These are phyloP conservation scores for Seira sanloemensis DNA, from an alignment of 2,888 invertebrate genomes.

Conservation along the genomic window DNA sequence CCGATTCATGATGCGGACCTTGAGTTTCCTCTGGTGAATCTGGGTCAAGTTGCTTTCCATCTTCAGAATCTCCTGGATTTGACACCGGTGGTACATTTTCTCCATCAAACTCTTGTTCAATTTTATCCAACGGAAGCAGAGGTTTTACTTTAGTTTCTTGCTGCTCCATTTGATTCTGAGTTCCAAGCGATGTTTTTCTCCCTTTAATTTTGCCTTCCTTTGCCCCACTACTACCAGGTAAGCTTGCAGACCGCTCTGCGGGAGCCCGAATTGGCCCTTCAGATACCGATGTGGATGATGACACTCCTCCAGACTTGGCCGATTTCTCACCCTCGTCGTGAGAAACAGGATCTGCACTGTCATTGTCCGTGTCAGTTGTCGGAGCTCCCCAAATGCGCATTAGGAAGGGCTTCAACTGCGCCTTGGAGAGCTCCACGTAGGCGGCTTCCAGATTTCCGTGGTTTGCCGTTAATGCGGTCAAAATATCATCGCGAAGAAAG, in stretches of 20 bases:
- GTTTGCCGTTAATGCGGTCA: conserved; percentile 83
- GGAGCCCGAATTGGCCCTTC: background rate
- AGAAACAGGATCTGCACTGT: conserved; percentile 74
- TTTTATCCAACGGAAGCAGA: conserved; percentile 36
- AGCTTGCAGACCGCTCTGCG: background rate
- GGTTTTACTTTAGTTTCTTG: background rate
- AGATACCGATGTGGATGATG: background rate
- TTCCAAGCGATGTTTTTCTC: conserved; percentile 16
- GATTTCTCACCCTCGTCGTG: conserved; percentile 33
- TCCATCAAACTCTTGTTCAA: conserved; percentile 59
- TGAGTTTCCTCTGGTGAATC: background rate
- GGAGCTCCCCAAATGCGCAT: conserved; percentile 87
- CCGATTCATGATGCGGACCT: background rate
- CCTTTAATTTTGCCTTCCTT: conserved; percentile 2
- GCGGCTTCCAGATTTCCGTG: conserved; percentile 85
- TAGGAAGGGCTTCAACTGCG: conserved; percentile 86
- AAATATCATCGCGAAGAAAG: conserved; percentile 84
- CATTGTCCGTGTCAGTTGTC: conserved; percentile 79
- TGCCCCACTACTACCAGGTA: background rate
- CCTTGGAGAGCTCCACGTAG: conserved; percentile 83
- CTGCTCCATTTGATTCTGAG: conserved; percentile 5
- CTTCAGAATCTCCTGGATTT: background rate
- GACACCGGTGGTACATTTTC: no score
- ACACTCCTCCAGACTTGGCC: background rate
- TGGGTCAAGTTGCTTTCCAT: background rate